Evolutionary conservation across 2,797 vertebrate genomes (phyloP).

Genomic region (Gouania willdenowi): DNA sequence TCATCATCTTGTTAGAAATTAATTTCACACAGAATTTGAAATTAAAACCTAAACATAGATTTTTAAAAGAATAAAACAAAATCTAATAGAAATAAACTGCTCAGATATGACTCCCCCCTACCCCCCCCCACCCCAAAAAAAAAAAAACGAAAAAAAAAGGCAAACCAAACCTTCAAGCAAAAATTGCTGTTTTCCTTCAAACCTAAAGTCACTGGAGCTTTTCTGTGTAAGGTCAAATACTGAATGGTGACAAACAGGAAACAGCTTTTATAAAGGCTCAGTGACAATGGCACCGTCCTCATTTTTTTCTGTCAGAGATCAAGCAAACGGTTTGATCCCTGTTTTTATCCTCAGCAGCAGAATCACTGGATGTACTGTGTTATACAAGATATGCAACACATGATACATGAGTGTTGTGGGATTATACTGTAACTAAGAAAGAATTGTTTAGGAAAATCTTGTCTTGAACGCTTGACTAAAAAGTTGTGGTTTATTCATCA

Average conservation of each 20-base stretch:
- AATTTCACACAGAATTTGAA: slow-evolving; percentile 30
- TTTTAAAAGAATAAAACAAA: too few species aligned
- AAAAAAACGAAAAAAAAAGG: slow-evolving; percentile 9
- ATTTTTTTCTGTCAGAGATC: too few species aligned
- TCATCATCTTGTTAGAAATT: too few species aligned
- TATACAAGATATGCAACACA: too few species aligned
- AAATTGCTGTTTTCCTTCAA: slow-evolving; percentile 23
- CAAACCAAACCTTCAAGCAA: slow-evolving; percentile 9
- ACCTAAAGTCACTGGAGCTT: slow-evolving; percentile 18
- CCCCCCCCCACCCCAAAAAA: too few species aligned
- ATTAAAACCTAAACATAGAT: slow-evolving; percentile 17
- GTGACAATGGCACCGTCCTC: slow-evolving; percentile 12
- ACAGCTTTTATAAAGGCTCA: slow-evolving; percentile 21
- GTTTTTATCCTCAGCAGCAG: slow-evolving; percentile 23
- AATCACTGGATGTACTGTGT: too few species aligned
- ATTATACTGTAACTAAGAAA: too few species aligned
- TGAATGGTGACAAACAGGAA: slow-evolving; percentile 28
- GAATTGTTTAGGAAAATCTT: too few species aligned
- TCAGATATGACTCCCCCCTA: too few species aligned
- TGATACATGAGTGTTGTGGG: too few species aligned
- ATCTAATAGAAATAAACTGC: slow-evolving; percentile 11
- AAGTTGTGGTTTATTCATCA: too few species aligned
- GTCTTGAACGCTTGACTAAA: too few species aligned
- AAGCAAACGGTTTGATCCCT: slow-evolving; percentile 11
- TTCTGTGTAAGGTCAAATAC: slow-evolving; percentile 19